Percentiles rank a stretch among this genome's conserved stretches.
Conservation (phyloP, 1,140 invertebrate species). For the Cyrtorhinus lividipennis region DNA sequence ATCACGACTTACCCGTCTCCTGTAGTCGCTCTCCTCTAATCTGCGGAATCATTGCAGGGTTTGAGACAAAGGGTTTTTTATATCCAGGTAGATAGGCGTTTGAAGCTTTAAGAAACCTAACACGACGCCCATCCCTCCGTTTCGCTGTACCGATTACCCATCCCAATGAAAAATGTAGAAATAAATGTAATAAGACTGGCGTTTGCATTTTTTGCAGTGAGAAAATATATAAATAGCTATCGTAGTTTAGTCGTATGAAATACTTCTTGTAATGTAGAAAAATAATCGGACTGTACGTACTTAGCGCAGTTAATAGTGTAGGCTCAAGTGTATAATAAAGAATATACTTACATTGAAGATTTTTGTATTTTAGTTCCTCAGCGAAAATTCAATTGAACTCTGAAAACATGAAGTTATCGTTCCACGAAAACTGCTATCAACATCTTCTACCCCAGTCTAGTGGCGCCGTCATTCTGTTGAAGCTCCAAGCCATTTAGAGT, state of each 20-base stretch:
- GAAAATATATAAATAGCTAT: background rate
- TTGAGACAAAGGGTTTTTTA: background rate
- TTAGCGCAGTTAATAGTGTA: slow-evolving; percentile 9
- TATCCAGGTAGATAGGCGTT: too few species aligned
- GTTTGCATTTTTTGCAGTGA: slow-evolving; percentile 16
- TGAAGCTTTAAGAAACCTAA: too few species aligned
- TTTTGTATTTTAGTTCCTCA: background rate
- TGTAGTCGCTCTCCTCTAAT: background rate
- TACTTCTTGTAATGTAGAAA: slow-evolving; percentile 15
- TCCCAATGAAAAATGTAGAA: slow-evolving; percentile 2
- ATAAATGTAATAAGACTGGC: slow-evolving; percentile 16
- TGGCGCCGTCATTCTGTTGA: too few species aligned
- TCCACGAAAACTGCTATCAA: too few species aligned
- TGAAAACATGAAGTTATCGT: too few species aligned
- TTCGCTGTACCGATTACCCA: too few species aligned
- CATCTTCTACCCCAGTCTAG: too few species aligned
- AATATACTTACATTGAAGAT: slow-evolving; percentile 3
- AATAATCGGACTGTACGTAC: slow-evolving; percentile 16
- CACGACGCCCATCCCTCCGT: too few species aligned
- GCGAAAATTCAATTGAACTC: too few species aligned
- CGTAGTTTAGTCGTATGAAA: slow-evolving; percentile 8
- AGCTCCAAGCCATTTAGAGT: too few species aligned
- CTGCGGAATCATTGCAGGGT: background rate
- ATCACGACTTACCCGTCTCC: background rate
- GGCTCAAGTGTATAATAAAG: slow-evolving; percentile 14